Conservation (phyloP, 2,113 vertebrate genomes). For the Boleophthalmus pectinirostris region DNA sequence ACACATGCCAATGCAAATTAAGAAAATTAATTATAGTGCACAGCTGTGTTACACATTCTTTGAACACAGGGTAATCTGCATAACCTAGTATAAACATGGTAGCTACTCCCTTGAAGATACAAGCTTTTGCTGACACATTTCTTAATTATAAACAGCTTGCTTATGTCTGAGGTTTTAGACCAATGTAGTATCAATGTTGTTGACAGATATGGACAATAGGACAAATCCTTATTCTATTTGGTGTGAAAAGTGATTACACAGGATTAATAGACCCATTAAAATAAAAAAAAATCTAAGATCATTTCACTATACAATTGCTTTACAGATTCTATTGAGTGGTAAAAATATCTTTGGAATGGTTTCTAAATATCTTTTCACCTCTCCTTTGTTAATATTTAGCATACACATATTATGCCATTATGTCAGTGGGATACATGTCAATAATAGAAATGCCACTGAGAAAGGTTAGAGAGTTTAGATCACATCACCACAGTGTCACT, state of each 20-base stretch:
- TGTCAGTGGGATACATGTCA: neutral
- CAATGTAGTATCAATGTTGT: neutral
- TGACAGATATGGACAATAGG: neutral
- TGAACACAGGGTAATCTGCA: neutral
- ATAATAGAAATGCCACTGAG: neutral
- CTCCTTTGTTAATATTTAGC: neutral
- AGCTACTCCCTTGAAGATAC: neutral
- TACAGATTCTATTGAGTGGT: neutral
- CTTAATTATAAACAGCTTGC: neutral
- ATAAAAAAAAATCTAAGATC: neutral
- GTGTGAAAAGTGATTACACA: neutral
- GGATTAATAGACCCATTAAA: neutral
- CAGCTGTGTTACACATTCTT: neutral
- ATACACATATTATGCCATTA: neutral
- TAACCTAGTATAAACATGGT: neutral
- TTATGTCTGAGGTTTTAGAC: neutral
- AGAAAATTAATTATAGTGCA: neutral
- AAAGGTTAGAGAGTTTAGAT: conserved; percentile 7
- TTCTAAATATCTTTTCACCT: neutral
- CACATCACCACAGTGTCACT: conserved; percentile 13
- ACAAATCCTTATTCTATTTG: neutral
- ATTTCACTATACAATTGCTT: neutral
- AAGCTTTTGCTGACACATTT: neutral
- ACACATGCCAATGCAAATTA: neutral
- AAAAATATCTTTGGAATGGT: neutral